A percentile compares a stretch with the other conserved stretches of the same genome.
Conservation (phyloP, 2,113 vertebrate genomes). For the Crotalus viridis region DNA sequence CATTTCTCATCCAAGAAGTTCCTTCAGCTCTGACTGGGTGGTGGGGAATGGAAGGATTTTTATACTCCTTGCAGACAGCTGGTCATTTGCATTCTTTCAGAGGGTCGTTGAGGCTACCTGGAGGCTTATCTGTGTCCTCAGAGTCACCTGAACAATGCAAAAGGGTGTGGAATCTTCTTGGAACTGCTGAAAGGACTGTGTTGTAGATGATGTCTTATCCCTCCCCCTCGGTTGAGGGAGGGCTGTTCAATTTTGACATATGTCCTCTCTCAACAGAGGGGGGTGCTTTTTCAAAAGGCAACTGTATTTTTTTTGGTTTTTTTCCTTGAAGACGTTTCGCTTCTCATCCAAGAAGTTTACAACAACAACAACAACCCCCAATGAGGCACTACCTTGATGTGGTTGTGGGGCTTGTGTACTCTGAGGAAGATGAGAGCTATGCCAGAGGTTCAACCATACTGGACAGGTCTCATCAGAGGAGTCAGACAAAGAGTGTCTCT, state of each 20-base stretch:
- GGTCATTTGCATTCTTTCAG: background rate
- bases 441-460: no score
- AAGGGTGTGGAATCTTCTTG: background rate
- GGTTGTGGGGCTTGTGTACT: no score
- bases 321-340: no score
- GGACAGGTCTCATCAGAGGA: no score
- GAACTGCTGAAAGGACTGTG: background rate
- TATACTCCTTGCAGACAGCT: background rate
- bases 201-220: background rate
- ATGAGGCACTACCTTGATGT: no score
- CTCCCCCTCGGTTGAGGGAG: background rate
- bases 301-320: no score
- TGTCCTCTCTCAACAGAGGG: background rate
- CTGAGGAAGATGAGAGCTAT: no score
- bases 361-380: no score
- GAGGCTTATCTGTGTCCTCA: background rate
- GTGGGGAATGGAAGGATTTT: background rate
- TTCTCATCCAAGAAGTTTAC: no score
- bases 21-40: background rate
- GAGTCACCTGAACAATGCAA: background rate
- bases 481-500: no score
- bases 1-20: background rate
- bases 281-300: background rate
- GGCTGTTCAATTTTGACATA: background rate
- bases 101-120: rapidly evolving